These are phyloP conservation scores for Campoletis raptor DNA, from an alignment of 2,888 invertebrate species.

Conservation along the genomic window DNA sequence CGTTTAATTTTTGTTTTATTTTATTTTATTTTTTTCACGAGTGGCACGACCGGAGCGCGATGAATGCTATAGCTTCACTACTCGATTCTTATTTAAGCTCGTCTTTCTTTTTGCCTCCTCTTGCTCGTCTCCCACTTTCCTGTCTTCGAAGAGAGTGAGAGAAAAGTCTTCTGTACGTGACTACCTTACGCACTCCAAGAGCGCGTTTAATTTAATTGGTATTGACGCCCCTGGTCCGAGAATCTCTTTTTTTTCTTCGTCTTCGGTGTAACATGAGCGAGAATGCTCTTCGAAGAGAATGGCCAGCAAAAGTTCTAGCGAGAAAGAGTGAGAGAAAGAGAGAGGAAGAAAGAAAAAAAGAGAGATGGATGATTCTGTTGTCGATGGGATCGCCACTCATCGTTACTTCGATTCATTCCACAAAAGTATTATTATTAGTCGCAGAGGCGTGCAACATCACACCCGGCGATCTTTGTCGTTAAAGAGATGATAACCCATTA, in stretches of 20 bases:
- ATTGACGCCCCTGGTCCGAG: constrained; percentile 81
- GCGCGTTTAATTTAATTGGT: constrained; percentile 82
- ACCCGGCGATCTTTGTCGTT: constrained; percentile 49
- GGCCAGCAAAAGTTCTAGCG: constrained; percentile 25
- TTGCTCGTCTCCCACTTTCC: constrained; percentile 75
- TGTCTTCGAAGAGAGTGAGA: constrained; percentile 13
- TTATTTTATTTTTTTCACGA: constrained; percentile 1
- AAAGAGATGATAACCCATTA: constrained; percentile 53
- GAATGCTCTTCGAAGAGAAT: constrained; percentile 54
- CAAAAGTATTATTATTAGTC: constrained; percentile 65
- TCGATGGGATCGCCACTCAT: constrained; percentile 58
- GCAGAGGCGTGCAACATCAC: constrained; percentile 46
- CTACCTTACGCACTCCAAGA: constrained; percentile 66
- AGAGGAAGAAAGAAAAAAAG: constrained; percentile 5
- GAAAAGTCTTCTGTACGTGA: constrained; percentile 58
- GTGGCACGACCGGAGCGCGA: constrained; percentile 43
- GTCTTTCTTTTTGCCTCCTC: constrained; percentile 76
- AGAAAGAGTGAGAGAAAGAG: constrained; percentile 13
- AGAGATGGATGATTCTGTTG: constrained; percentile 6
- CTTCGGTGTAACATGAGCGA: constrained; percentile 33
- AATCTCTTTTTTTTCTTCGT: constrained; percentile 9
- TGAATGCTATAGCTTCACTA: constrained; percentile 52
- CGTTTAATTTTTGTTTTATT: constrained; percentile 8
- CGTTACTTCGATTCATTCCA: constrained; percentile 59
- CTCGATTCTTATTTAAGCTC: constrained; percentile 67